Percentiles rank a stretch among this genome's conserved stretches.
phyloP scores from a whole-genome alignment of 2,888 invertebrate genomes.

The Meteorus cinctellus region DNA sequence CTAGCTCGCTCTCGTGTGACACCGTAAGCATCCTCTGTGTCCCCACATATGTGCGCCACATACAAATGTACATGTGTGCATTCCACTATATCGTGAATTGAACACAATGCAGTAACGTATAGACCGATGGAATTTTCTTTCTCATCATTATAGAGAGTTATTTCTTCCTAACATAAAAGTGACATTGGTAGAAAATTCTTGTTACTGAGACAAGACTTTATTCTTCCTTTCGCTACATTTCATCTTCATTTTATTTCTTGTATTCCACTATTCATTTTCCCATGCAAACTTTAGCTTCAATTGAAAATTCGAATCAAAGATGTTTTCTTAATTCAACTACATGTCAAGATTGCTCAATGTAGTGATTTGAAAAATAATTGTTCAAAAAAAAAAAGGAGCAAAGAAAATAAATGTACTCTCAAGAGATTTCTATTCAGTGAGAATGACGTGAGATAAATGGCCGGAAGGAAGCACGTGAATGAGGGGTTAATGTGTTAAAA shows the following conservation, averaged over 20 bases:
- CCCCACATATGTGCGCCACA: background rate
- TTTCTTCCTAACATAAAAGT: background rate
- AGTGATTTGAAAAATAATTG: conserved; percentile 2
- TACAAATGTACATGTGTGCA: conserved; percentile 12
- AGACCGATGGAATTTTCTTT: background rate
- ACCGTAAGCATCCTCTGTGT: conserved; percentile 12
- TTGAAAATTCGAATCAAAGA: too few species aligned
- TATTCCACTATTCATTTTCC: background rate
- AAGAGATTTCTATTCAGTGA: conserved; percentile 6
- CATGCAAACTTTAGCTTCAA: background rate
- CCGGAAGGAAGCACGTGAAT: conserved; percentile 2
- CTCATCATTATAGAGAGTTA: conserved; percentile 3
- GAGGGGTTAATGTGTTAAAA: conserved; percentile 13
- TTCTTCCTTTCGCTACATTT: background rate
- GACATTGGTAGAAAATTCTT: background rate
- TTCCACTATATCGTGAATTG: background rate
- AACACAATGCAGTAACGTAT: background rate
- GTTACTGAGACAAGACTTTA: background rate
- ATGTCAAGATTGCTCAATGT: background rate
- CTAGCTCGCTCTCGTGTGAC: background rate
- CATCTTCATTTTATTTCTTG: background rate
- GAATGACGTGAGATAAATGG: background rate
- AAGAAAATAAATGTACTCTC: background rate
- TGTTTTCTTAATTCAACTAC: background rate
- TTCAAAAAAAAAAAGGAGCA: background rate